These are phyloP conservation scores for Eutrigla gurnardus DNA, from an alignment of 2,797 vertebrate genomes.

Conservation along the genomic window DNA sequence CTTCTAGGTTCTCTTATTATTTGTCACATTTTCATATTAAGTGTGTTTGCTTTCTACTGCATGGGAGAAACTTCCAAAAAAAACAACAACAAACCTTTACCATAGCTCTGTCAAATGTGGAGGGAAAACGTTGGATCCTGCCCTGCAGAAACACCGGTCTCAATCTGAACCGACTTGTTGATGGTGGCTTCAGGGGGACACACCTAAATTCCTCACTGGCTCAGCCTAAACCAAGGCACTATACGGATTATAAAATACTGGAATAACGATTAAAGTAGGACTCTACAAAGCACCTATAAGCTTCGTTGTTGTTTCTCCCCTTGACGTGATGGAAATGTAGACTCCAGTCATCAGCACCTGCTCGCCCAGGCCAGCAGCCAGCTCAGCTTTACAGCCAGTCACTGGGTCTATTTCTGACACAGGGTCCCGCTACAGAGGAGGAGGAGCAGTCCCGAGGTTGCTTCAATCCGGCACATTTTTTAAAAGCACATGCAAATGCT, in stretches of 20 bases:
- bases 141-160: constrained; percentile 15
- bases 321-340: constrained; percentile 19
- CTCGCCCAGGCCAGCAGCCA: constrained; percentile 44
- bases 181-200: constrained; percentile 17
- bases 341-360: constrained; percentile 42
- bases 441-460: not conserved
- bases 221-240: not conserved
- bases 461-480: not conserved
- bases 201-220: constrained; percentile 31
- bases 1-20: not conserved
- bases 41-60: not conserved
- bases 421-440: constrained; percentile 20
- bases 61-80: not conserved
- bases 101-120: not conserved
- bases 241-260: not conserved
- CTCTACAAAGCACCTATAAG: not conserved
- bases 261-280: too few species aligned
- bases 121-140: constrained; percentile 10
- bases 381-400: constrained; percentile 52
- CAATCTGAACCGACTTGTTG: constrained; percentile 34
- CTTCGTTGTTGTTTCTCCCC: not conserved
- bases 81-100: not conserved
- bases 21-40: not conserved
- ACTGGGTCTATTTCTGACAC: constrained; percentile 64
- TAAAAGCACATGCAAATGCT: not conserved